Evolutionary conservation across 2,888 invertebrate species (phyloP).

Genomic region (Autographa gamma): DNA sequence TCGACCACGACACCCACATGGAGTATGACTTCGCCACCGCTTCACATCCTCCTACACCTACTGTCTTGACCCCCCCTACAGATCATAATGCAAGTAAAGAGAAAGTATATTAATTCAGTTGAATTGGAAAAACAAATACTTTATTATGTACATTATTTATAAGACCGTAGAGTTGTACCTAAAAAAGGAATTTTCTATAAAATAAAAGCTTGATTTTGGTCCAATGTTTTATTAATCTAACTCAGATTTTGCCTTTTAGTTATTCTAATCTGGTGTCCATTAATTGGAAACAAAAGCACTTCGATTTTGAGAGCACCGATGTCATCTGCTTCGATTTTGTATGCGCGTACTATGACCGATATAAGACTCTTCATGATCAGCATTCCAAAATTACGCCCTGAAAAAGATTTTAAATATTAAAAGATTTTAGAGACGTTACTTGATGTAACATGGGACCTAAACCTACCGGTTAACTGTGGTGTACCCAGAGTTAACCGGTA

Average conservation of each 20-base stretch:
- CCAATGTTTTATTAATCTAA: constrained; percentile 26
- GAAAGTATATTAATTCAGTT: background rate
- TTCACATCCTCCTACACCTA: constrained; percentile 8
- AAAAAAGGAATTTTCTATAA: background rate
- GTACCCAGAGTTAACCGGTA: too few relatives aligned
- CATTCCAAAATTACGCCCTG: constrained; percentile 84
- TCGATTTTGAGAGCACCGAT: constrained; percentile 79
- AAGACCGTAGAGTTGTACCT: background rate
- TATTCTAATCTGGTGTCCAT: constrained; percentile 77
- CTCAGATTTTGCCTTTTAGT: constrained; percentile 57
- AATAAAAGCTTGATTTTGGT: background rate
- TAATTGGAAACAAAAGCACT: constrained; percentile 78
- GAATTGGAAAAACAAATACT: background rate
- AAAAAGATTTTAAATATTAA: constrained; percentile 7
- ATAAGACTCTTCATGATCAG: constrained; percentile 79
- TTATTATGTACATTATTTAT: background rate
- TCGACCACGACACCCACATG: constrained; percentile 68
- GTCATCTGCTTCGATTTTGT: constrained; percentile 73
- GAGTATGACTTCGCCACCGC: constrained; percentile 62
- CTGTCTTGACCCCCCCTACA: constrained; percentile 18
- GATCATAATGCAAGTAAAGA: background rate
- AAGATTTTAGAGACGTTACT: too few relatives aligned
- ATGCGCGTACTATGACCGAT: constrained; percentile 74
- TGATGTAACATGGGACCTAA: too few relatives aligned
- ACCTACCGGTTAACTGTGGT: too few relatives aligned